phyloP scores from a whole-genome alignment of 2,888 invertebrate genomes.

The Drosophila macrospina region DNA sequence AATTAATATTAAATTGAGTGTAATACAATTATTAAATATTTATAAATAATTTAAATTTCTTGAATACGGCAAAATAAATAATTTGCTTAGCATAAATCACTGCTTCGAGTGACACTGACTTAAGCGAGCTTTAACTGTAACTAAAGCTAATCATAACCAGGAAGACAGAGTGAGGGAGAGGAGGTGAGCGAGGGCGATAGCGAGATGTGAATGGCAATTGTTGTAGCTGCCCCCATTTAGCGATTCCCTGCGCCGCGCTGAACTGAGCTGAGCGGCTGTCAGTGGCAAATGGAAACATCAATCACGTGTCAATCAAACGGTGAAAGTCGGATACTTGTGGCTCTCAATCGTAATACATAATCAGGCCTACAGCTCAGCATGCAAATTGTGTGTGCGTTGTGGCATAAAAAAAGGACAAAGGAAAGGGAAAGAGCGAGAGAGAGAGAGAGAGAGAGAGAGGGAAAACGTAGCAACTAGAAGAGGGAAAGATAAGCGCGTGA shows the following conservation, averaged over 20 bases:
- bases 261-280: slow-evolving; percentile 47
- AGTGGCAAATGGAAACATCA: slow-evolving; percentile 79
- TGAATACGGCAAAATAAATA: neutral
- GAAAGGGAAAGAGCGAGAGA: slow-evolving; percentile 11
- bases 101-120: neutral
- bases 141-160: slow-evolving; percentile 14
- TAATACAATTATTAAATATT: neutral
- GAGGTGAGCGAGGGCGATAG: no score
- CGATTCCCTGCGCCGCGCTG: slow-evolving; percentile 23
- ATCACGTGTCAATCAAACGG: slow-evolving; percentile 84
- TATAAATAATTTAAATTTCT: neutral
- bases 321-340: slow-evolving; percentile 65
- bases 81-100: neutral
- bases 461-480: no score
- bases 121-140: neutral
- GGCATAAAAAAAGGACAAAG: slow-evolving; percentile 60
- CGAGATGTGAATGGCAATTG: slow-evolving; percentile 29
- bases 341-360: slow-evolving; percentile 43
- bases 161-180: no score
- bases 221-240: slow-evolving; percentile 16
- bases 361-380: slow-evolving; percentile 64
- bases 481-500: no score
- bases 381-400: slow-evolving; percentile 73
- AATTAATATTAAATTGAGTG: neutral
- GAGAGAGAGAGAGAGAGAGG: neutral